phyloP scores from a whole-genome alignment of 2,113 vertebrate species.

The Labeo catla region DNA sequence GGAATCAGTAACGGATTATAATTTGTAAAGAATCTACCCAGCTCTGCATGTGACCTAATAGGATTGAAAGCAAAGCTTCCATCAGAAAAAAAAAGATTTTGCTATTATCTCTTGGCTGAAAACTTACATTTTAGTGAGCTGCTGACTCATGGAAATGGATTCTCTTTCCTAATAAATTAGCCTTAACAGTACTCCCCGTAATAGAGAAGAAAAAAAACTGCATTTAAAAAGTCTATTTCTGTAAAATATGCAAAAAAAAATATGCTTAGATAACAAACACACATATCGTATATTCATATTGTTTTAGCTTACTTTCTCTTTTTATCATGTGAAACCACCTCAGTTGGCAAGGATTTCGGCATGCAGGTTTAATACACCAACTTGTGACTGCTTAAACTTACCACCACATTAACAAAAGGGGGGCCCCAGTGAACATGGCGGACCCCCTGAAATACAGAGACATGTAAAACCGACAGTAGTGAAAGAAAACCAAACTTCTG shows the following conservation, averaged over 20 bases:
- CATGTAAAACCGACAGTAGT: neutral
- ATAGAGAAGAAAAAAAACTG: neutral
- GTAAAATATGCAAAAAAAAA: neutral
- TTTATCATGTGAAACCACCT: constrained; percentile 12
- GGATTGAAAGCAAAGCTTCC: neutral
- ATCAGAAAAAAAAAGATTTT: neutral
- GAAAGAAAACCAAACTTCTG: neutral
- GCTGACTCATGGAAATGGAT: neutral
- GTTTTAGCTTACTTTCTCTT: neutral
- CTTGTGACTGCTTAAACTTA: constrained; percentile 31
- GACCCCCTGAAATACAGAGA: constrained; percentile 48
- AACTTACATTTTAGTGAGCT: neutral
- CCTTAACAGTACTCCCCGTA: neutral
- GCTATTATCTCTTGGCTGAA: neutral
- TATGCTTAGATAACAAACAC: neutral
- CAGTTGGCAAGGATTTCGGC: neutral
- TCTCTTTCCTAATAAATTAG: neutral
- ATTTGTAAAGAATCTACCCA: too few species aligned
- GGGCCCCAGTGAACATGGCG: constrained; percentile 42
- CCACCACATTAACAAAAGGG: constrained; percentile 33
- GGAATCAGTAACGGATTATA: too few species aligned
- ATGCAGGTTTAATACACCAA: neutral
- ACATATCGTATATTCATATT: too few species aligned
- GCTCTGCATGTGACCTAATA: neutral
- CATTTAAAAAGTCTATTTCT: too few species aligned